Percentiles rank a stretch among this genome's conserved stretches.
These are phyloP conservation scores for Hippocampus barbouri DNA, from an alignment of 2,113 vertebrate genomes.

Conservation along the genomic window DNA sequence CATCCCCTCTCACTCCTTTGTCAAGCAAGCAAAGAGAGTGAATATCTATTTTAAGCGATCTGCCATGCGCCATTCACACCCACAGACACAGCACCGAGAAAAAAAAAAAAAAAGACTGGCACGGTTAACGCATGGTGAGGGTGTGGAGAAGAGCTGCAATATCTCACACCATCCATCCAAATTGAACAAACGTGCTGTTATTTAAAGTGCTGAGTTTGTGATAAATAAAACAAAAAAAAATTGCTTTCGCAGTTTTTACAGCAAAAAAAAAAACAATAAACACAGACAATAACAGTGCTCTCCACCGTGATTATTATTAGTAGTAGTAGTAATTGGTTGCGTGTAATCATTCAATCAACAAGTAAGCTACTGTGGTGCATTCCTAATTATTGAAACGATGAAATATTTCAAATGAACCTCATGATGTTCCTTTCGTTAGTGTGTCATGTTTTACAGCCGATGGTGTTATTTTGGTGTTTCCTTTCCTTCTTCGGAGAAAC, in stretches of 20 bases:
- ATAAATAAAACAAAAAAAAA: not conserved
- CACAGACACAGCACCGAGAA: slow-evolving; percentile 50
- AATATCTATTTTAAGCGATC: slow-evolving; percentile 74
- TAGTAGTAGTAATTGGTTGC: not conserved
- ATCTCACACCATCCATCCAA: slow-evolving; percentile 5
- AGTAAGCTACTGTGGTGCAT: not conserved
- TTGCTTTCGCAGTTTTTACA: too few species aligned
- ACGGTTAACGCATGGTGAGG: slow-evolving; percentile 50
- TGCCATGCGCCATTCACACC: slow-evolving; percentile 58
- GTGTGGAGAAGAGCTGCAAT: slow-evolving; percentile 21
- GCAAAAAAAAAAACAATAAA: too few species aligned
- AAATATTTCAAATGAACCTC: not conserved
- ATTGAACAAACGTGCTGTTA: slow-evolving; percentile 36
- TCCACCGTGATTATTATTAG: not conserved
- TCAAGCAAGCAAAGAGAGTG: slow-evolving; percentile 63
- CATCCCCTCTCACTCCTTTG: slow-evolving; percentile 55
- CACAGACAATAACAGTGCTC: not conserved
- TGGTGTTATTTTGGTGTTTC: not conserved
- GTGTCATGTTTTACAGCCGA: not conserved
- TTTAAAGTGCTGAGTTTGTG: slow-evolving; percentile 14
- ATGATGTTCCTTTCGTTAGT: not conserved
- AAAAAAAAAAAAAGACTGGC: slow-evolving; percentile 44
- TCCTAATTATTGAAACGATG: not conserved
- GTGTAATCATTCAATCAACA: not conserved
- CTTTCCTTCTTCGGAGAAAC: not conserved